These are phyloP conservation scores for Boleophthalmus pectinirostris DNA, from an alignment of 2,113 vertebrate genomes.

Conservation along the genomic window DNA sequence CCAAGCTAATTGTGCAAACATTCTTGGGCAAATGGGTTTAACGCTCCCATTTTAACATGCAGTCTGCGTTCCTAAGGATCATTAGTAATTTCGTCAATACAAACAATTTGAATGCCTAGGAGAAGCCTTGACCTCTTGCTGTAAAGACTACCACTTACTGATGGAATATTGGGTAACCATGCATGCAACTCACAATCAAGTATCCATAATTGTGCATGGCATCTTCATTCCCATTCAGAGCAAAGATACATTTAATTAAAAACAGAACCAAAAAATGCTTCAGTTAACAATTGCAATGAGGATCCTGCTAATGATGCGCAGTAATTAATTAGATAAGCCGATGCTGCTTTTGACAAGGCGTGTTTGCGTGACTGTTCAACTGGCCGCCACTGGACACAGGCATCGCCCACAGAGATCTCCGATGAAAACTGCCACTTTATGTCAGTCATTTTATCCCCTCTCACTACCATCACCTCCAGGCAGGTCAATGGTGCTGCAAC, in stretches of 20 bases:
- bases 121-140: constrained; percentile 15
- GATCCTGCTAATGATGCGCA: constrained; percentile 82
- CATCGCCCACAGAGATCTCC: constrained; percentile 48
- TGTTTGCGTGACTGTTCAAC: constrained; percentile 46
- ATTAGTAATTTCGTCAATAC: neutral
- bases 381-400: constrained; percentile 41
- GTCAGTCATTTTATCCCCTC: constrained; percentile 56
- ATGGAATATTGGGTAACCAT: constrained; percentile 62
- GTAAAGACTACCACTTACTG: constrained; percentile 57
- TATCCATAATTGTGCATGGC: constrained; percentile 21
- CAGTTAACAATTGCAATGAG: constrained; percentile 80
- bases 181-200: constrained; percentile 58
- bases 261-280: constrained; percentile 63
- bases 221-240: constrained; percentile 68
- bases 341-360: constrained; percentile 73
- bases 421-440: constrained; percentile 44
- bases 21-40: neutral
- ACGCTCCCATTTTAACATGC: neutral
- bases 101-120: constrained; percentile 11
- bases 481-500: constrained; percentile 45
- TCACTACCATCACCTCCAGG: constrained; percentile 49
- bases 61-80: neutral
- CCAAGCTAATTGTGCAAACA: neutral
- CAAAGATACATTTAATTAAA: constrained; percentile 75
- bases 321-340: constrained; percentile 88